These are phyloP conservation scores for human (Homo sapiens) DNA, from an alignment of 2,113 vertebrate species.

Conservation along the genomic window GRCh38 chr17:12386001-12386500, in stretches of 20 bases:
- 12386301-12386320: constrained; percentile 87
- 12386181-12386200: constrained; percentile 86
- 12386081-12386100: not conserved
- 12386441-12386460: constrained; percentile 69
- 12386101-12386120: not conserved
- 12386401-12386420: constrained; percentile 76
- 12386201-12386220: constrained; percentile 87
- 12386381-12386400: constrained; percentile 85
- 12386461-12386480: constrained; percentile 35
- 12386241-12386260: constrained; percentile 89
- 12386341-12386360: constrained; percentile 86
- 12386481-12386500: constrained; percentile 27
- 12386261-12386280: constrained; percentile 88
- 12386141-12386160: constrained; percentile 78
- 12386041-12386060: not conserved
- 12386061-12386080: constrained; percentile 26
- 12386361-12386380: constrained; percentile 88
- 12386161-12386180: constrained; percentile 84
- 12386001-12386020: not conserved
- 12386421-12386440: constrained; percentile 70
- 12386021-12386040: not conserved
- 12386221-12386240: constrained; percentile 87
- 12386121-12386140: not conserved
- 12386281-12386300: constrained; percentile 88
- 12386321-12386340: constrained; percentile 86